A percentile compares a stretch with the other conserved stretches of the same genome.
Evolutionary conservation across 2,113 vertebrate species (phyloP).

Genomic region (Actenoides hombroni): DNA sequence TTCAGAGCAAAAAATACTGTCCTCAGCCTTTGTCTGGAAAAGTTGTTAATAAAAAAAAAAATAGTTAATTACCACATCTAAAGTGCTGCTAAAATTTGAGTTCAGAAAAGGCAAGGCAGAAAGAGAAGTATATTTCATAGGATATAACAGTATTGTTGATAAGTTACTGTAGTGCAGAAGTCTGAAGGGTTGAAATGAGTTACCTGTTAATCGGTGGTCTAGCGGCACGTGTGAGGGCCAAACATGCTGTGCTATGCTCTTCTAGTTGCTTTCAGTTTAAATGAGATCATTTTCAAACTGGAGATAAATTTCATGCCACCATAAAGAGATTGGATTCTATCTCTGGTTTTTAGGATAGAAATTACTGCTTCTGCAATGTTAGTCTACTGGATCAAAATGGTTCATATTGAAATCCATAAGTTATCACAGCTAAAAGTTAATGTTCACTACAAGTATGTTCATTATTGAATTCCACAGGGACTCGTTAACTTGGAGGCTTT

Average conservation of each 20-base stretch:
- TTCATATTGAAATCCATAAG: neutral
- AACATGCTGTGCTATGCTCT: neutral
- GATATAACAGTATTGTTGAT: neutral
- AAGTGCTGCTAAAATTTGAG: neutral
- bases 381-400: neutral
- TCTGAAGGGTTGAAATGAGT: neutral
- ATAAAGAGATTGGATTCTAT: neutral
- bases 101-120: neutral
- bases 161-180: neutral
- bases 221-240: neutral
- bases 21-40: constrained; percentile 64
- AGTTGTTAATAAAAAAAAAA: neutral
- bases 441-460: neutral
- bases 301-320: neutral
- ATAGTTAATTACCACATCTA: neutral
- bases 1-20: constrained; percentile 84
- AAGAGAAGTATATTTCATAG: neutral
- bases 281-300: neutral
- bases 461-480: neutral
- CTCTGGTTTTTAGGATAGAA: neutral
- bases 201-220: neutral
- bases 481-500: neutral
- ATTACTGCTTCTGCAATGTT: neutral
- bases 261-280: neutral
- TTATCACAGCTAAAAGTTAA: neutral